phyloP scores from a whole-genome alignment of 2,797 vertebrate genomes.

The Masticophis lateralis region DNA sequence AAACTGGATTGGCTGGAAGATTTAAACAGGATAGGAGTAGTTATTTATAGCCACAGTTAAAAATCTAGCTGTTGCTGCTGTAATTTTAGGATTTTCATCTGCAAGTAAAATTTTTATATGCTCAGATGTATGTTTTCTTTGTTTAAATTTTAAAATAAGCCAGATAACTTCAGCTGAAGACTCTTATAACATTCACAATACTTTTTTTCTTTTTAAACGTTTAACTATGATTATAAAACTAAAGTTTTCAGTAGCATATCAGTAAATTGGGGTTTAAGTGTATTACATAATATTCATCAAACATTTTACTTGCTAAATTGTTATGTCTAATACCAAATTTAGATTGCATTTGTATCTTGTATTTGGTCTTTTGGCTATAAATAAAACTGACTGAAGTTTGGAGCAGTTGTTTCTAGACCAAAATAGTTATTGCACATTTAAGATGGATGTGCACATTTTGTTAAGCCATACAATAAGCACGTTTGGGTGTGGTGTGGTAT shows the following conservation, averaged over 20 bases:
- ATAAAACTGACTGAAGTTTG: neutral
- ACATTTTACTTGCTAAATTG: neutral
- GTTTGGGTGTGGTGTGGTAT: neutral
- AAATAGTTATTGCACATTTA: neutral
- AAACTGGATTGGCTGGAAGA: neutral
- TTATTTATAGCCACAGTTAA: neutral
- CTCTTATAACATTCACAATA: neutral
- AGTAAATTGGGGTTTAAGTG: neutral
- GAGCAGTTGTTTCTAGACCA: neutral
- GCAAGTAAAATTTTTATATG: neutral
- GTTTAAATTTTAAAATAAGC: neutral
- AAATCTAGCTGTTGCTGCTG: neutral
- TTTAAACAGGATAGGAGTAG: neutral
- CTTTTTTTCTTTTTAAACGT: neutral
- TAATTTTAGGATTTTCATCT: neutral
- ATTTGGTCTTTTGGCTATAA: neutral
- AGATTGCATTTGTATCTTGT: neutral
- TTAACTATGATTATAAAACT: neutral
- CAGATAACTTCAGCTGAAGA: neutral
- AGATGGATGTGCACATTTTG: neutral
- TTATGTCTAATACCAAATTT: neutral
- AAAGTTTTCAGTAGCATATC: neutral
- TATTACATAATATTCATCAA: neutral
- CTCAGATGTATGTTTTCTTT: neutral
- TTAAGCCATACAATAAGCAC: neutral